Percentiles rank a stretch among this genome's conserved stretches.
phyloP scores from a whole-genome alignment of 2,797 vertebrate genomes.

The Rhynchonycteris naso region DNA sequence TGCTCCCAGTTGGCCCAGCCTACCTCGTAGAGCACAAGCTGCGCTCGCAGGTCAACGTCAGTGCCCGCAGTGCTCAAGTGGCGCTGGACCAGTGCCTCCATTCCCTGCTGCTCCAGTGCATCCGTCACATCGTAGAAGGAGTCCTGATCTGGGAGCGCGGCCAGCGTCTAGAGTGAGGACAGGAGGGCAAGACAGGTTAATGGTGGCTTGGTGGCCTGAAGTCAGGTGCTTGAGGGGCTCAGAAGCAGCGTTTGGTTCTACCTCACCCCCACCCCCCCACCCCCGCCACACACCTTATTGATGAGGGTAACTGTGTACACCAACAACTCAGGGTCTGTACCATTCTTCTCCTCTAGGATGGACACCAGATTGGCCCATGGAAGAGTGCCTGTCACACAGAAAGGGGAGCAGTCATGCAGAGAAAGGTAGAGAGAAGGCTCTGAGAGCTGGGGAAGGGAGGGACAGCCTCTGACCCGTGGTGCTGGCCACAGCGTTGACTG shows the following conservation, averaged over 20 bases:
- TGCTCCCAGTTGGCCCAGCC: not conserved
- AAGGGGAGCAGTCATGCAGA: not conserved
- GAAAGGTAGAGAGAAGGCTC: not conserved
- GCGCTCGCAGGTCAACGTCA: conserved; percentile 90
- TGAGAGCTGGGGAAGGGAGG: not conserved
- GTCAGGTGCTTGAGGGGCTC: not conserved
- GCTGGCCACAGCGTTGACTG: conserved; percentile 89
- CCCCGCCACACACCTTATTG: conserved; percentile 91
- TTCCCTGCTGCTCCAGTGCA: conserved; percentile 94
- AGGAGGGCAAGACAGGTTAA: conserved; percentile 22
- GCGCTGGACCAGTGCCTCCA: conserved; percentile 92
- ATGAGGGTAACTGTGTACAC: conserved; percentile 94
- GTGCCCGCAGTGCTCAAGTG: conserved; percentile 88
- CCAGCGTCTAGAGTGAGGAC: conserved; percentile 88
- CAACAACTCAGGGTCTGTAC: conserved; percentile 92
- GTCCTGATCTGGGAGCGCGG: conserved; percentile 95
- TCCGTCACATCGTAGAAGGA: conserved; percentile 96
- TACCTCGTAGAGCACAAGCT: conserved; percentile 94
- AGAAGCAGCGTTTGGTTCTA: not conserved
- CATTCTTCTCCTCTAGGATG: conserved; percentile 92
- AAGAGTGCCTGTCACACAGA: conserved; percentile 84
- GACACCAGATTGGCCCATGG: conserved; percentile 92
- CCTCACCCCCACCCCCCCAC: accelerated
- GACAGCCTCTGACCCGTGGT: conserved; percentile 87
- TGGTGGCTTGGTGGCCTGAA: not conserved